Percentiles rank a stretch among this genome's conserved stretches.
Conservation (phyloP, 2,888 invertebrate genomes). For the Aleiodes alternator region DNA sequence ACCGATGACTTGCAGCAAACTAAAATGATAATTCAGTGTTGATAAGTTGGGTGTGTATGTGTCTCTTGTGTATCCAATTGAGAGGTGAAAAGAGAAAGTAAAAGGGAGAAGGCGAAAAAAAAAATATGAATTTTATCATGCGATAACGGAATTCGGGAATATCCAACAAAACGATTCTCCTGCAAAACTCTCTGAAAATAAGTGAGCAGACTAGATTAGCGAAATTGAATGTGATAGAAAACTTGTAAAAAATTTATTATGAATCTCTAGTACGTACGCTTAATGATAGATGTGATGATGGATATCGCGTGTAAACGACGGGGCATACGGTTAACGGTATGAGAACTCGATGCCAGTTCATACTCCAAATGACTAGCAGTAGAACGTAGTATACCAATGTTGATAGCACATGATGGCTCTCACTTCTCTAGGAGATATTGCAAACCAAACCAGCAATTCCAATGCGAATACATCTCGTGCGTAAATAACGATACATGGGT, state of each 20-base stretch:
- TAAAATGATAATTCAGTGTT: conserved; percentile 17
- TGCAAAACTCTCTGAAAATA: neutral
- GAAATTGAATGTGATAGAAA: conserved; percentile 31
- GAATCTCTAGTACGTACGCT: neutral
- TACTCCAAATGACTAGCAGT: conserved; percentile 30
- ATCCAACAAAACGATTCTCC: neutral
- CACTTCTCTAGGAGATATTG: conserved; percentile 13
- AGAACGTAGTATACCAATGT: neutral
- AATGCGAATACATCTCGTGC: conserved; percentile 23
- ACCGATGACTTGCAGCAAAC: conserved; percentile 28
- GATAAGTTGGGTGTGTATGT: conserved; percentile 6
- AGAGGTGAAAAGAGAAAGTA: conserved; percentile 14
- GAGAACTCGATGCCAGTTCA: conserved; percentile 8
- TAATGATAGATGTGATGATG: conserved; percentile 3
- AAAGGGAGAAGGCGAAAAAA: conserved; percentile 17
- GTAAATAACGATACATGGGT: conserved; percentile 39
- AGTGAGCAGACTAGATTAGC: neutral
- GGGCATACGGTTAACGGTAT: conserved; percentile 38
- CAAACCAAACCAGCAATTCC: conserved; percentile 7
- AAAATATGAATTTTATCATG: conserved; percentile 9
- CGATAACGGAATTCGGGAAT: conserved; percentile 19
- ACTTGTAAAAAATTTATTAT: neutral
- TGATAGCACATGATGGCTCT: conserved; percentile 1
- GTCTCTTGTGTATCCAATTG: conserved; percentile 15
- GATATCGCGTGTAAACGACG: conserved; percentile 37